Evolutionary conservation across 2,888 invertebrate genomes (phyloP).

Genomic region (Trissoscelio sp.): DNA sequence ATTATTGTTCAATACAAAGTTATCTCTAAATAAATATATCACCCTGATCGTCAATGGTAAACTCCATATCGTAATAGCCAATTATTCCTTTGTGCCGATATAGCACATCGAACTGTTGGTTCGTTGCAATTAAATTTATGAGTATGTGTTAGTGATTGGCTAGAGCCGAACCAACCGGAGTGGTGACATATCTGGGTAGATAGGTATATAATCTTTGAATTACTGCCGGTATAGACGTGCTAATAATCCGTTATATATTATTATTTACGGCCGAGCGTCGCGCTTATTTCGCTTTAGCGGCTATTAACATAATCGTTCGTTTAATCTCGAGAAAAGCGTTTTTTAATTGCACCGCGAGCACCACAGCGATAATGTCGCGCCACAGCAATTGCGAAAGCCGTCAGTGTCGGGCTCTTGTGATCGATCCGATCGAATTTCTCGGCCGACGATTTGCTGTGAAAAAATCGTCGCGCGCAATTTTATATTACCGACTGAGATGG

Average conservation of each 20-base stretch:
- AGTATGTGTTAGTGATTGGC: conserved; percentile 75
- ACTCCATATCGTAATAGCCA: conserved; percentile 57
- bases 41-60: conserved; percentile 30
- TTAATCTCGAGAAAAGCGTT: conserved; percentile 30
- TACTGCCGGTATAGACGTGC: conserved; percentile 46
- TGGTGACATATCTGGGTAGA: conserved; percentile 62
- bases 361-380: conserved; percentile 7
- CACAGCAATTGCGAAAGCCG: conserved; percentile 40
- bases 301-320: conserved; percentile 54
- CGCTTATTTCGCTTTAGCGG: conserved; percentile 27
- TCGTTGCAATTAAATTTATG: conserved; percentile 80
- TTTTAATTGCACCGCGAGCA: conserved; percentile 26
- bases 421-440: conserved; percentile 36
- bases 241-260: conserved; percentile 63
- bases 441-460: conserved; percentile 22
- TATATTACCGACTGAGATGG: conserved; percentile 41
- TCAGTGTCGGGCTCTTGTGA: conserved; percentile 14
- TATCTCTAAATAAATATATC: conserved; percentile 47
- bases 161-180: conserved; percentile 40
- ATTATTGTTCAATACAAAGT: conserved; percentile 33
- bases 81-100: conserved; percentile 63
- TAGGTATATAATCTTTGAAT: conserved; percentile 63
- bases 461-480: conserved; percentile 29
- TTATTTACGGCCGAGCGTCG: conserved; percentile 47
- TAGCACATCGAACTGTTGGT: conserved; percentile 72